These are phyloP conservation scores for Cephalopachus bancanus DNA, from an alignment of 2,797 vertebrate species.

Conservation along the genomic window DNA sequence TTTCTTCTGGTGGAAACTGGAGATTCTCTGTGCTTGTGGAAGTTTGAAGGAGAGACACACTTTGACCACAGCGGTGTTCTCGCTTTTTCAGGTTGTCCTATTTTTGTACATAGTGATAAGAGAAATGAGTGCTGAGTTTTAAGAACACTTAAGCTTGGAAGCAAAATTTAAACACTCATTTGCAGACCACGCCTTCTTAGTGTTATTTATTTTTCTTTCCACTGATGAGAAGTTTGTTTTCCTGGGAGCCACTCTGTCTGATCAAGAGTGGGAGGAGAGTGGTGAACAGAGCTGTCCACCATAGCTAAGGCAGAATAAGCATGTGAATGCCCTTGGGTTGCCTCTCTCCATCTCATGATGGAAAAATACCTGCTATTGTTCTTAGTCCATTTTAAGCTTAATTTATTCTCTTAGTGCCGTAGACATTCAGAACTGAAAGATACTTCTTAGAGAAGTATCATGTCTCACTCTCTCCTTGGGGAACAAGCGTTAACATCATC, in stretches of 20 bases:
- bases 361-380: conserved; percentile 14
- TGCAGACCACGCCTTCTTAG: background rate
- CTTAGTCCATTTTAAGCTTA: conserved; percentile 60
- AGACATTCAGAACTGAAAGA: conserved; percentile 49
- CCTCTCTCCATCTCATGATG: background rate
- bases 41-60: background rate
- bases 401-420: conserved; percentile 52
- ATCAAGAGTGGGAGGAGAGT: background rate
- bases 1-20: background rate
- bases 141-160: background rate
- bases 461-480: background rate
- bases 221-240: background rate
- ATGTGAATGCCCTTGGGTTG: background rate
- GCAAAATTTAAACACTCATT: background rate
- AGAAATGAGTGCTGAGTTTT: background rate
- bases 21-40: background rate
- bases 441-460: conserved; percentile 15
- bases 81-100: background rate
- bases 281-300: background rate
- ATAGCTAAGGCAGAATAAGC: background rate
- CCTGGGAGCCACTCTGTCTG: background rate
- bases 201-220: conserved; percentile 2
- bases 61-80: background rate
- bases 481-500: conserved; percentile 27
- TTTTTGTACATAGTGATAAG: background rate